Evolutionary conservation across 2,113 vertebrate genomes (phyloP), one percentile per base, ranked within the genome.

Genomic region (Hemiscyllium ocellatum): DNA sequence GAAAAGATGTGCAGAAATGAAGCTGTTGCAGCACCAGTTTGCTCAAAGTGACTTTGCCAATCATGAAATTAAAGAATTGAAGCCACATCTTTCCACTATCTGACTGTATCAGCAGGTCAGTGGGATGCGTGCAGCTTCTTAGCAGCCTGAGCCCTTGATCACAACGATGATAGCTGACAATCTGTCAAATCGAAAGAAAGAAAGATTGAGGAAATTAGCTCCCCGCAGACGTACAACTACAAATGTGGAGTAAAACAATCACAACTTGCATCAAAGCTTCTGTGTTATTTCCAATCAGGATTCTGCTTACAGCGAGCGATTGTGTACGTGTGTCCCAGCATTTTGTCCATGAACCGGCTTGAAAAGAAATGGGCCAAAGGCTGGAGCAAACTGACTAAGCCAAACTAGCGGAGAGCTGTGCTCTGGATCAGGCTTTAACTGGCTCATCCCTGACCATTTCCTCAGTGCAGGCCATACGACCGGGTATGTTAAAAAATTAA

Each of bases 191-290:
- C 89, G 2, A 68, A 90, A 61, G 52, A 47, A 66, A 83, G 69
- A 93, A 93, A 66, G n/a, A 93, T 93, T 93, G 89, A 22, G 89
- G 15, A 93, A 93, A 93, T 93, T 93, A 93, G 89, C 89, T 93
- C 89, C 89, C 89, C 20, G 61, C 89, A 93, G 89, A 93, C 33
- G 8, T 93, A 66, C 89, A 93, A 37, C 89, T 10, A 33, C 61
- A 93, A n/a, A 24, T 37, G 89, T 22, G 6, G n/a, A 93, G 66
- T 3, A 68, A 61, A 37, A 93, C 61, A 66, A 37, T 66, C 29
- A 33, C 89, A 66, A 68, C 89, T 66, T n/a, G 66, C 66, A 19
- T 66, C 61, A 93, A 66, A 93, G 26, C 1, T 33, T 19, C 89
- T n/a, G 17, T 66, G n/a, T 22, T 66, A 66, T 93, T 91, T 7